Evolutionary conservation across 2,888 invertebrate species (phyloP).

Genomic region (Brachypterus glaber): DNA sequence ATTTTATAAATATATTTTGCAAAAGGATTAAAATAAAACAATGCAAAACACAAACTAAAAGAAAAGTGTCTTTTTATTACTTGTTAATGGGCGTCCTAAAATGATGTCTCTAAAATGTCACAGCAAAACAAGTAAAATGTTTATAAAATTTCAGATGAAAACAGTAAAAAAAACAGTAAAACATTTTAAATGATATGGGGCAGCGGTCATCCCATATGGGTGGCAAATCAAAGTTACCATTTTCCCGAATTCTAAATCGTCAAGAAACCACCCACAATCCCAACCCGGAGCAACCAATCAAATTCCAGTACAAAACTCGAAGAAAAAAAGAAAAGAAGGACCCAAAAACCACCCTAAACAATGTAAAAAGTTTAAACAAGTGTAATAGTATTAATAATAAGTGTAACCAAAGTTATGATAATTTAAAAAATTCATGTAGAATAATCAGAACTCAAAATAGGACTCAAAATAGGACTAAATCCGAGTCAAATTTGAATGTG

Average conservation of each 20-base stretch:
- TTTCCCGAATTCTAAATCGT: slow-evolving; percentile 57
- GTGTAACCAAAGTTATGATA: slow-evolving; percentile 23
- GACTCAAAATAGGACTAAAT: slow-evolving; percentile 41
- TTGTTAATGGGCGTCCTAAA: too few relatives aligned
- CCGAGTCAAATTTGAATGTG: slow-evolving; percentile 45
- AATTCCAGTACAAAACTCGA: slow-evolving; percentile 38
- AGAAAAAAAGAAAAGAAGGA: slow-evolving; percentile 16
- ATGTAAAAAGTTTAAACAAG: slow-evolving; percentile 18
- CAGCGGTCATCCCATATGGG: slow-evolving; percentile 45
- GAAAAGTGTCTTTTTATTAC: too few relatives aligned
- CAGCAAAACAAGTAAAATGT: too few relatives aligned
- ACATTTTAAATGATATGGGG: slow-evolving; percentile 45
- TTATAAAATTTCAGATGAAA: too few relatives aligned
- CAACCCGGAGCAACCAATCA: slow-evolving; percentile 39
- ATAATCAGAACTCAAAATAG: slow-evolving; percentile 17
- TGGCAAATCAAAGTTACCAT: slow-evolving; percentile 45
- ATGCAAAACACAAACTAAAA: too few relatives aligned
- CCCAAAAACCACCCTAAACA: slow-evolving; percentile 14
- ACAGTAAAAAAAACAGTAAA: too few relatives aligned
- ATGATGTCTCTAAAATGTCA: too few relatives aligned
- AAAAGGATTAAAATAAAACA: too few relatives aligned
- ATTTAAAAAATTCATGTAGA: slow-evolving; percentile 14
- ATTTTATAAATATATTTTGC: too few relatives aligned
- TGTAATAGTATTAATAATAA: slow-evolving; percentile 9
- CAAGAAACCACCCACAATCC: slow-evolving; percentile 31